phyloP scores from a whole-genome alignment of 1,140 invertebrate species.

The Gonatopus flavifemur region DNA sequence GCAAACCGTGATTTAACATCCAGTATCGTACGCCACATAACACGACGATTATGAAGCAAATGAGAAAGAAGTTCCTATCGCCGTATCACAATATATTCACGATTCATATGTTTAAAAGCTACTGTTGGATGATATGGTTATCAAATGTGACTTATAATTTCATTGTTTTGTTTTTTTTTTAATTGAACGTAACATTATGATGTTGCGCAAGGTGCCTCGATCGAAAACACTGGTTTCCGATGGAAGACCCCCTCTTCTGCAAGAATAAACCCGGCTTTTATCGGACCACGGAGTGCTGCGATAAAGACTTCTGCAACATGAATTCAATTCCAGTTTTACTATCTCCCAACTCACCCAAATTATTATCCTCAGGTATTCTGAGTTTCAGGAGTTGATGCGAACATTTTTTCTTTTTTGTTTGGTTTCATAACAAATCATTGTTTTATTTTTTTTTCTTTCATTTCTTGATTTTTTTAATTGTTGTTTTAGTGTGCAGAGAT shows the following conservation, averaged over 20 bases:
- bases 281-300: conserved; percentile 57
- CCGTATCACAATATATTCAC: too few species aligned
- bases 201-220: conserved; percentile 67
- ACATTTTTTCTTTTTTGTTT: conserved; percentile 10
- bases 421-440: conserved; percentile 5
- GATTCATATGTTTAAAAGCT: too few species aligned
- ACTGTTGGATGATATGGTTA: too few species aligned
- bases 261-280: conserved; percentile 47
- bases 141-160: too few species aligned
- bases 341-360: conserved; percentile 39
- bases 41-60: too few species aligned
- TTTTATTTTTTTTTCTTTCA: background rate
- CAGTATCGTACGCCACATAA: too few species aligned
- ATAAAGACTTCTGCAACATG: conserved; percentile 69
- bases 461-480: background rate
- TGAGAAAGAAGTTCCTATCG: too few species aligned
- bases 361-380: conserved; percentile 45
- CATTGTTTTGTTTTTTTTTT: too few species aligned
- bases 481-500: conserved; percentile 11
- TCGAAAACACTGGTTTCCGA: conserved; percentile 70
- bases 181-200: conserved; percentile 36
- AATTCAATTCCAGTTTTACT: conserved; percentile 54
- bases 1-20: too few species aligned
- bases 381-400: conserved; percentile 23
- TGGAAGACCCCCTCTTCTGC: conserved; percentile 69